Evolutionary conservation across 2,888 invertebrate genomes (phyloP), one percentile per base, ranked within the genome.

Genomic region (Eupithecia subfuscata): DNA sequence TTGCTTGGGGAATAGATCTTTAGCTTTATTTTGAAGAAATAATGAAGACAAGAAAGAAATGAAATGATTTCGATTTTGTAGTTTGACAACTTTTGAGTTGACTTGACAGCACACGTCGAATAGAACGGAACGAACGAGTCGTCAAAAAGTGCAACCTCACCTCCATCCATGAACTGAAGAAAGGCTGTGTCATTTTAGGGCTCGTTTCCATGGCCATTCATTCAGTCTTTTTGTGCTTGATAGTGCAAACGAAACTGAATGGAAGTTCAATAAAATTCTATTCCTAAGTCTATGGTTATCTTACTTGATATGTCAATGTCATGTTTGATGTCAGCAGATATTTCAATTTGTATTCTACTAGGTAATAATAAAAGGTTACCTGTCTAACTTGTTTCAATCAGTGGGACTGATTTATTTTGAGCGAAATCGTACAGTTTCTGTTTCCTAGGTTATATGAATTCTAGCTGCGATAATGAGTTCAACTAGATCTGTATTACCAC

Each of bases 81-180:
- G 77, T 79, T 81, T 81, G 81, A 83, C 80, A 81, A 65, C 64
- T 74, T 71, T 74, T 79, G n/a, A n/a, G n/a, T n/a, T n/a, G n/a
- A n/a, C n/a, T n/a, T n/a, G 80, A 78, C 91, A 91, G 86, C 87
- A 87, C 87, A 90, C 90, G 90, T 90, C 89, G 90, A 92, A 43
- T 22, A 22, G 56, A 56, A 25, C 56, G 56, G 56, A 56, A 56
- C 22, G 65, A 64, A 64, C 18, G 65, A 68, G 43, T 68, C 40
- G 67, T 68, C 67, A 68, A 68, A 92, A 56, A 89, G 84, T 92
- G 93, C 92, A 92, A 89, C 86, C 90, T 93, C 93, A n/a, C n/a
- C n/a, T n/a, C n/a, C n/a, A n/a, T n/a, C n/a, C n/a, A 93, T 82
- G 75, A 77, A 63, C 14, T 22, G n/a, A 37, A 65, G 5, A n/a